Conservation (phyloP, 2,113 vertebrate genomes). For the Labeo catla region DNA sequence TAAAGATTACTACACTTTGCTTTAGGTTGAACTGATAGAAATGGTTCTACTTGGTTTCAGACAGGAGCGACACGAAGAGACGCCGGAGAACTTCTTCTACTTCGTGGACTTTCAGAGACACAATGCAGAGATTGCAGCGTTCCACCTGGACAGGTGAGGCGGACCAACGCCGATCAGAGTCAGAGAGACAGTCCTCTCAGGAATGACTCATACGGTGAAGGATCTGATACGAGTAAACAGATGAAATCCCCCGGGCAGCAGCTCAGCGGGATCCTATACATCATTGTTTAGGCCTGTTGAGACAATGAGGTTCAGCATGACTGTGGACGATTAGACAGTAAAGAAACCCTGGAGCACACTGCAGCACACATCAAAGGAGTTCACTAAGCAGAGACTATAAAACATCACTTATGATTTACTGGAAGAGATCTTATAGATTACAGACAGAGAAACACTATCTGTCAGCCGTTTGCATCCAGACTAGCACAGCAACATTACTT, state of each 20-base stretch:
- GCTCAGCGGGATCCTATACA: background rate
- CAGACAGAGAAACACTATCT: background rate
- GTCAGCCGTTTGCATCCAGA: background rate
- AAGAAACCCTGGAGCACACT: background rate
- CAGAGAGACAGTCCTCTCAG: slow-evolving; percentile 11
- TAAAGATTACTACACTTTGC: background rate
- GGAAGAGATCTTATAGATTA: slow-evolving; percentile 1
- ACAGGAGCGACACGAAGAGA: slow-evolving; percentile 91
- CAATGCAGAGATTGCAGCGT: slow-evolving; percentile 95
- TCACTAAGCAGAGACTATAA: background rate
- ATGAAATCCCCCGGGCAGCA: background rate
- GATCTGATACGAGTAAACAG: slow-evolving; percentile 10
- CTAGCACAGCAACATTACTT: background rate
- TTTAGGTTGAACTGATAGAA: background rate
- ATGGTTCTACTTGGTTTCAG: slow-evolving; percentile 65
- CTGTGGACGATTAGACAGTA: background rate
- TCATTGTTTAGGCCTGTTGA: slow-evolving; percentile 21
- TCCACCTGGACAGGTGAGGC: slow-evolving; percentile 93
- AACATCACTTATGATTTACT: background rate
- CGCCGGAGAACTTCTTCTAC: slow-evolving; percentile 91
- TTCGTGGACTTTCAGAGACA: slow-evolving; percentile 96
- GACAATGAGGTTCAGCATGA: slow-evolving; percentile 18
- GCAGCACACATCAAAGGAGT: background rate
- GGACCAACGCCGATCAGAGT: background rate
- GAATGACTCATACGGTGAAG: background rate